Evolutionary conservation across 2,797 vertebrate genomes (phyloP), one percentile per base, ranked within the genome.

Genomic region (Chlorospingus semifuscus): DNA sequence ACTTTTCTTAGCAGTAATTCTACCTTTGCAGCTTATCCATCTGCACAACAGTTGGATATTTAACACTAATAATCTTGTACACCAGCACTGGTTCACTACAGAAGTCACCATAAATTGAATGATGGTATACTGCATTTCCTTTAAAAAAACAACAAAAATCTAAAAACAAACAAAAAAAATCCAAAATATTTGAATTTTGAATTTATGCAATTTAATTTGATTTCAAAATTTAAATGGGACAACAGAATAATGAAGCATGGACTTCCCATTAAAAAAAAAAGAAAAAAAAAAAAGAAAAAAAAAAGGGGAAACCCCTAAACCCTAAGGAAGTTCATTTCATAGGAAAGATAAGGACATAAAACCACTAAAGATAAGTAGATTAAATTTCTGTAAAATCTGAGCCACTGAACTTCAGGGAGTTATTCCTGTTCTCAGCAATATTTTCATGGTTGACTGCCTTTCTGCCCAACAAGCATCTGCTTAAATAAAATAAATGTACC

Each of bases 101-200:
- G 30, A 41, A 60, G 13, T 8, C 47, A 68, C 3, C 6, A 3
- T 47, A 78, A 74, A 64, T 7, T 36, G 20, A 70, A 79, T 21
- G 12, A 47, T 17, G 0, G 0, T 6, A 8, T 24, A 53, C 0
- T 61, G 14, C 8, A 61, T 30, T 74, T 70, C 12, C 44, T 71
- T 41, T 39, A 74, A 81, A 29, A 47, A 61, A 56, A 61, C 7
- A 15, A 22, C 27, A 41, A n/a, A 32, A 26, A 7, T 39, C 15
- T 12, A n/a, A 60, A 52, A 52, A 11, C 4, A 41, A 64, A n/a
- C 8, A 13, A 57, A 17, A 17, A 65, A 70, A 7, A 19, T 5
- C 15, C 5, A 8, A 47, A 59, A 44, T 39, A 56, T 49, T n/a
- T 82, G 8, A 69, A 87, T 44, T 44, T 52, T 86, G 7, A 69